phyloP scores from a whole-genome alignment of 2,113 vertebrate species.

The Ibidorhyncha struthersii region DNA sequence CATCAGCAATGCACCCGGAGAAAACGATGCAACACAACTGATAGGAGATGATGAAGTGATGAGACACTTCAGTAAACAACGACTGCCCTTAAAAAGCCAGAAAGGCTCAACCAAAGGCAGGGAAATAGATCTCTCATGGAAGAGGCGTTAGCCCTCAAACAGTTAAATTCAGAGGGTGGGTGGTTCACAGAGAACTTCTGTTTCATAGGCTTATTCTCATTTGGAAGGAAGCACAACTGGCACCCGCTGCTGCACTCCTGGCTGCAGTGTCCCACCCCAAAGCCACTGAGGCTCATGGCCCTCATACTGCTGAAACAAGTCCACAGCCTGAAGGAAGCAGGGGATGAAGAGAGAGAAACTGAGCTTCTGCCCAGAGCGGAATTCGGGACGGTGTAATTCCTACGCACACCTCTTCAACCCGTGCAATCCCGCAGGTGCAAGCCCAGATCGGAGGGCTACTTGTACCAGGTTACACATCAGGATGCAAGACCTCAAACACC shows the following conservation, averaged over 20 bases:
- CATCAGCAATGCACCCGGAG: background rate
- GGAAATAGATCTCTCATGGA: background rate
- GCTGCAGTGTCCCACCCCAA: background rate
- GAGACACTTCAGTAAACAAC: background rate
- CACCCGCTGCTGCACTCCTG: background rate
- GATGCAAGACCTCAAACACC: background rate
- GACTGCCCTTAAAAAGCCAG: background rate
- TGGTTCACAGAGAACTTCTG: background rate
- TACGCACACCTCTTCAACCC: accelerated
- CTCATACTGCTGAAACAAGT: background rate
- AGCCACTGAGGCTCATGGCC: background rate
- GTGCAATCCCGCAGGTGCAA: background rate
- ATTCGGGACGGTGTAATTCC: background rate
- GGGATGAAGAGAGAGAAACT: background rate
- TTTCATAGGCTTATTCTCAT: background rate
- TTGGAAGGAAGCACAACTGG: background rate
- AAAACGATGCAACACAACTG: background rate
- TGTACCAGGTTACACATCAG: background rate
- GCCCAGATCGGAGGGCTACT: too few species aligned
- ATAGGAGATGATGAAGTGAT: background rate
- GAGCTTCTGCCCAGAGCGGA: background rate
- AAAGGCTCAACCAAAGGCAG: background rate
- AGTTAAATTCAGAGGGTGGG: background rate
- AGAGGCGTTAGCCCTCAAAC: background rate
- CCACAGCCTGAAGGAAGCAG: background rate